Conservation (phyloP, 2,797 vertebrate genomes). For the Macropodus opercularis region DNA sequence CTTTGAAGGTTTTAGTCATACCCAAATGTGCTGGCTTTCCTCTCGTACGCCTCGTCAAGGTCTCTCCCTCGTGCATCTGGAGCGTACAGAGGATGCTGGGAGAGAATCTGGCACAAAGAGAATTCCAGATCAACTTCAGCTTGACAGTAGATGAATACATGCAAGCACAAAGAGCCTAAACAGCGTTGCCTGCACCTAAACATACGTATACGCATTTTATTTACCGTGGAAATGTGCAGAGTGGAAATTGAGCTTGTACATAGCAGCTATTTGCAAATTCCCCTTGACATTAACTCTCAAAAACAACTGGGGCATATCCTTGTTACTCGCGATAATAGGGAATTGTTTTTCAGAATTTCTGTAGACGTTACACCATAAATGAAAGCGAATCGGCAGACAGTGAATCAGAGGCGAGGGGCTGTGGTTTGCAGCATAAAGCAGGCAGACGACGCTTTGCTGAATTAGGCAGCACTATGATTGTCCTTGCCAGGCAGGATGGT, state of each 20-base stretch:
- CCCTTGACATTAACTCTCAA: background rate
- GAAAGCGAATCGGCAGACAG: conserved; percentile 24
- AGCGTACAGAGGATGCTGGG: conserved; percentile 62
- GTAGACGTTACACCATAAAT: conserved; percentile 18
- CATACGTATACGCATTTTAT: conserved; percentile 47
- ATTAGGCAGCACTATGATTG: conserved; percentile 50
- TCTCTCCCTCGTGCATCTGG: conserved; percentile 71
- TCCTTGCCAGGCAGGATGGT: conserved; percentile 50
- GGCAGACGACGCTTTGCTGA: conserved; percentile 42
- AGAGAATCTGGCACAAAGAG: conserved; percentile 79
- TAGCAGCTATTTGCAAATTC: conserved; percentile 22
- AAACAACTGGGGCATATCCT: conserved; percentile 16
- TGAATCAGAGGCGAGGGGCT: conserved; percentile 38
- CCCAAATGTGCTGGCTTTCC: conserved; percentile 74
- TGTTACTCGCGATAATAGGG: conserved; percentile 17
- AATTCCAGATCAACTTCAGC: conserved; percentile 76
- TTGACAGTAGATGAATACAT: conserved; percentile 73
- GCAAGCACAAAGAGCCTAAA: conserved; percentile 71
- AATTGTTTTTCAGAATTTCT: conserved; percentile 28
- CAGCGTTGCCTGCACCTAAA: conserved; percentile 52
- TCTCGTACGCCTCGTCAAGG: conserved; percentile 74
- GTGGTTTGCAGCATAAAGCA: conserved; percentile 46
- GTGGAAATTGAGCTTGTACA: conserved; percentile 24
- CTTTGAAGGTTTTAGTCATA: conserved; percentile 79
- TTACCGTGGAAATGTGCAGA: conserved; percentile 26